phyloP scores from a whole-genome alignment of 2,888 invertebrate genomes.

The Harpalus rufipes region DNA sequence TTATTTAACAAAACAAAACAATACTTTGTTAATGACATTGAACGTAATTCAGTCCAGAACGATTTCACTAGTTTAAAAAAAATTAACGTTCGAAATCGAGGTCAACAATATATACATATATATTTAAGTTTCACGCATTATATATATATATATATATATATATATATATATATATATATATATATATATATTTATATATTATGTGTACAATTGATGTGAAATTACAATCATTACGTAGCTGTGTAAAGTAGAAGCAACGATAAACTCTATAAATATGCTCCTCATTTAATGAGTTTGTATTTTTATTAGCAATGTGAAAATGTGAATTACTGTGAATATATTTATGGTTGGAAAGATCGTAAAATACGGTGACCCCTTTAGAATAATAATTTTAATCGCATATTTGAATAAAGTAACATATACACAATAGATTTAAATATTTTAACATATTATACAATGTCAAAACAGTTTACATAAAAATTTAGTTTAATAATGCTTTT shows the following conservation, averaged over 20 bases:
- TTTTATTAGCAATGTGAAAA: background rate
- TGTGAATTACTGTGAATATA: background rate
- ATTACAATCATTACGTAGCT: constrained; percentile 15
- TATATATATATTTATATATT: background rate
- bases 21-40: constrained; percentile 26
- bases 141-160: too few species aligned
- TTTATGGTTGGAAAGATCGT: background rate
- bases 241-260: background rate
- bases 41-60: constrained; percentile 32
- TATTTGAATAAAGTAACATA: background rate
- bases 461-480: too few species aligned
- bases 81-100: constrained; percentile 26
- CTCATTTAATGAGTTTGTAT: background rate
- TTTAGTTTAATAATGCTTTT: too few species aligned
- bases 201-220: constrained; percentile 19
- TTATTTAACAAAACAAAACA: background rate
- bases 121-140: too few species aligned
- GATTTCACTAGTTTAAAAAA: constrained; percentile 35
- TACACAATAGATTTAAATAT: background rate
- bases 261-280: background rate
- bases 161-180: too few species aligned
- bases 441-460: background rate
- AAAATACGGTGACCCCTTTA: background rate
- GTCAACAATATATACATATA: background rate
- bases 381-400: background rate